Conservation (phyloP, 2,113 vertebrate species). For the Gyps fulvus region DNA sequence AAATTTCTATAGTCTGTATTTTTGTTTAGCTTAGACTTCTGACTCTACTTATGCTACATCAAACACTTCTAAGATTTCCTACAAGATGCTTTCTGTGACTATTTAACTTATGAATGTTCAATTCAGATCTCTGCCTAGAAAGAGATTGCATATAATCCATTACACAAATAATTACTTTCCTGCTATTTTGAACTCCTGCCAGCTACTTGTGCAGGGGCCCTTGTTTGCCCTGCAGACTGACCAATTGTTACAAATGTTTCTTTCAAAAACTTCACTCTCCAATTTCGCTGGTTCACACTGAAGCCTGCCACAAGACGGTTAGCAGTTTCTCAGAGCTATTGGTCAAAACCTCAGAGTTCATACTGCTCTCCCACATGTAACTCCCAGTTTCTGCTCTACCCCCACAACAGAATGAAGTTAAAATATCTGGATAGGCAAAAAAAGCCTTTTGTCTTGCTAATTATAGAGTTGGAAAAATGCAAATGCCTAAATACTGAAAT, state of each 20-base stretch:
- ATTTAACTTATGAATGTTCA: neutral
- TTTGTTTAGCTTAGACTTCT: neutral
- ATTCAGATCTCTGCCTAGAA: neutral
- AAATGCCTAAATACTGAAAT: conserved; percentile 41
- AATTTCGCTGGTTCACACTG: neutral
- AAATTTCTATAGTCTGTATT: neutral
- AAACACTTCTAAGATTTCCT: neutral
- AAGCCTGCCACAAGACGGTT: neutral
- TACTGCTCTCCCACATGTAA: neutral
- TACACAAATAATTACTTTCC: neutral
- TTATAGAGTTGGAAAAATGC: conserved; percentile 13
- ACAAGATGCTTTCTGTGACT: neutral
- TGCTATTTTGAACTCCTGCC: neutral
- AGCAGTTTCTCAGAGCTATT: neutral
- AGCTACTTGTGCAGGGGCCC: neutral
- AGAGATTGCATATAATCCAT: neutral
- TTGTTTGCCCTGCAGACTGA: neutral
- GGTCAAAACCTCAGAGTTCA: neutral
- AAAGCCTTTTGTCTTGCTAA: conserved; percentile 7
- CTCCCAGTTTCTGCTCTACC: neutral
- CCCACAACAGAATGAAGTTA: neutral
- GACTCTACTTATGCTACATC: neutral
- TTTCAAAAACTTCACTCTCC: neutral
- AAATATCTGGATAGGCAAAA: neutral
- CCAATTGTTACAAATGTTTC: neutral